Conservation (phyloP, 2,888 invertebrate genomes). For the Chaetogeoica ovagalla region DNA sequence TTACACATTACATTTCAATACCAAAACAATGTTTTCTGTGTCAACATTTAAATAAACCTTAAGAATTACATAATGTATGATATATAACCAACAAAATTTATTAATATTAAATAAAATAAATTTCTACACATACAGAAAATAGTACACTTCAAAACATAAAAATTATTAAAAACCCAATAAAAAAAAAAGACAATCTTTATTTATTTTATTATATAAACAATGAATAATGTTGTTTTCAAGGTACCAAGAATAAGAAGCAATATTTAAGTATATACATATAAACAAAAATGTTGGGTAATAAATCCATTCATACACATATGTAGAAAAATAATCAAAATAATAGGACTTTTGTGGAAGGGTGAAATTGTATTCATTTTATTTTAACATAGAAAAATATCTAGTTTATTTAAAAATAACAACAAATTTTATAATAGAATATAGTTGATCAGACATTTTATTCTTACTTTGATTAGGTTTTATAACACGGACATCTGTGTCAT, state of each 20-base stretch:
- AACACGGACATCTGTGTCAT: constrained; percentile 11
- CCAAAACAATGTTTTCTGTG: background rate
- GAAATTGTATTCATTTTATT: constrained; percentile 34
- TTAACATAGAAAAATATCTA: constrained; percentile 12
- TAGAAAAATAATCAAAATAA: constrained; percentile 14
- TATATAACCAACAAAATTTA: background rate
- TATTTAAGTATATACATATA: background rate
- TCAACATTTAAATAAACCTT: background rate
- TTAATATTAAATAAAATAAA: background rate
- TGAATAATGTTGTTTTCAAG: background rate
- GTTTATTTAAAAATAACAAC: constrained; percentile 52
- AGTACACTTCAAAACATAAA: background rate
- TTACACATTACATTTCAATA: background rate
- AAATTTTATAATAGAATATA: constrained; percentile 42
- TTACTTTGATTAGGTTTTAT: constrained; percentile 46
- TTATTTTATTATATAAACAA: constrained; percentile 8
- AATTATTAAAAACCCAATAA: background rate
- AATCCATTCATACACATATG: background rate
- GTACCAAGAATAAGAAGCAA: background rate
- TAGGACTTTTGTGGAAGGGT: constrained; percentile 32
- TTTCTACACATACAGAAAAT: background rate
- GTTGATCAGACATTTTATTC: constrained; percentile 38
- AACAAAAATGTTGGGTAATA: background rate
- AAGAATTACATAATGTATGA: background rate
- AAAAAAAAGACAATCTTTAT: constrained; percentile 9